phyloP scores from a whole-genome alignment of 2,888 invertebrate species.

The Stenichneumon culpator region DNA sequence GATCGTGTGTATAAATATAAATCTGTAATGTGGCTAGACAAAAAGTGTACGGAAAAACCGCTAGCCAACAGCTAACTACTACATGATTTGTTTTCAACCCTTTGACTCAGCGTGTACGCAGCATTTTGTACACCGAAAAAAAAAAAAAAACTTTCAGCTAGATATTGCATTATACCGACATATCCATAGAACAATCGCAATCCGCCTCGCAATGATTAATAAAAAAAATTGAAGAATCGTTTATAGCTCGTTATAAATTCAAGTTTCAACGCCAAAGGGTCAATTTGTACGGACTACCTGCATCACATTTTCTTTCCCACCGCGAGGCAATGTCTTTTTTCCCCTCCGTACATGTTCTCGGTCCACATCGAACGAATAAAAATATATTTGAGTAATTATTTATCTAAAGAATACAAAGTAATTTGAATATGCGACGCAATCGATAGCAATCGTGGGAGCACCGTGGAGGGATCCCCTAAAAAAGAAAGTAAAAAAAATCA shows the following conservation, averaged over 20 bases:
- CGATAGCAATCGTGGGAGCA: constrained; percentile 3
- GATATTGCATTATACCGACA: constrained; percentile 6
- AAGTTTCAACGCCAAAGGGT: constrained; percentile 28
- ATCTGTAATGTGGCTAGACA: constrained; percentile 44
- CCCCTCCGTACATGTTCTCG: neutral
- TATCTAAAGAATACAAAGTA: neutral
- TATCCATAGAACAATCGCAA: neutral
- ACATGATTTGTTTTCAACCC: constrained; percentile 20
- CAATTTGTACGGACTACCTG: constrained; percentile 26
- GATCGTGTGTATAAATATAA: constrained; percentile 53
- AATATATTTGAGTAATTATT: constrained; percentile 19
- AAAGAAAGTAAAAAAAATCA: neutral
- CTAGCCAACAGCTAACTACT: constrained; percentile 17
- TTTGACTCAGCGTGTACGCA: constrained; percentile 8
- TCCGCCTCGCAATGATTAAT: neutral
- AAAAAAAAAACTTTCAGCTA: neutral
- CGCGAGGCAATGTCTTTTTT: constrained; percentile 6
- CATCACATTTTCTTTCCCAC: constrained; percentile 13
- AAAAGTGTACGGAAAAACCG: constrained; percentile 37
- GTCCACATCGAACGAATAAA: constrained; percentile 11
- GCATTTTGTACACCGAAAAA: neutral
- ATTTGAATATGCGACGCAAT: neutral
- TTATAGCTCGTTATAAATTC: neutral
- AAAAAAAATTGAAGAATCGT: neutral
- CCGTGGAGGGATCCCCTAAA: neutral